Base-by-base conservation (phyloP, 2,113 vertebrate genomes). In the Acanthisitta chloris region DNA sequence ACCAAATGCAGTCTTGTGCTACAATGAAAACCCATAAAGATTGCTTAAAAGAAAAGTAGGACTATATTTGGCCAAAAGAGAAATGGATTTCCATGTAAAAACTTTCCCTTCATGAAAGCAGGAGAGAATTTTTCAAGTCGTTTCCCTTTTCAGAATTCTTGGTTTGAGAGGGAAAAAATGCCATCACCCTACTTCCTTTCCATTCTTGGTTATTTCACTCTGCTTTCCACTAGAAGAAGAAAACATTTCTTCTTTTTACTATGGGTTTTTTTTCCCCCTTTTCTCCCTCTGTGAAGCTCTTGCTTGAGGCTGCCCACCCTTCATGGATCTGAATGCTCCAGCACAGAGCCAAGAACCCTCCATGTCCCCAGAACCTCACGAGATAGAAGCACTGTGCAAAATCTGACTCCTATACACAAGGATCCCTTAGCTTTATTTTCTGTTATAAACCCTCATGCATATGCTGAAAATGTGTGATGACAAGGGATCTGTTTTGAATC, bases 271-370 rank as follows among this genome's bases (percentile, higher is more conserved):
- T 31, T n/a, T 18, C 16, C 59, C 59, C 5, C 9, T 15, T 16
- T 12, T 4, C 3, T 3, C 8, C 2, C 8, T 31, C 6, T 19
- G 6, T 43, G 25, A 61, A 40, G 29, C 14, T 78, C 6, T 4
- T 51, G 28, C 24, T 46, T 62, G 71, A 62, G n/a, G 20, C 33
- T 83, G 21, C 18, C 16, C 40, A 29, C 4, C 4, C 38, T 18
- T 52, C 31, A 9, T 36, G 64, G 17, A 5, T 28, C 26, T 19
- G 4, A 46, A 21, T 42, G 7, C 26, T 42, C 18, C 46, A 40
- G 12, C 48, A 36, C 0, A 0, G 46, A 62, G 36, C 54, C 42
- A 49, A 25, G 43, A 13, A 29, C 43, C 4, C 34, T 42, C 1
- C 0, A 8, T 20, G 36, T 15, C 18, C 55, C 12, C 43, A 3